Conservation (phyloP, 2,113 vertebrate species). For the Menidia beryllina region DNA sequence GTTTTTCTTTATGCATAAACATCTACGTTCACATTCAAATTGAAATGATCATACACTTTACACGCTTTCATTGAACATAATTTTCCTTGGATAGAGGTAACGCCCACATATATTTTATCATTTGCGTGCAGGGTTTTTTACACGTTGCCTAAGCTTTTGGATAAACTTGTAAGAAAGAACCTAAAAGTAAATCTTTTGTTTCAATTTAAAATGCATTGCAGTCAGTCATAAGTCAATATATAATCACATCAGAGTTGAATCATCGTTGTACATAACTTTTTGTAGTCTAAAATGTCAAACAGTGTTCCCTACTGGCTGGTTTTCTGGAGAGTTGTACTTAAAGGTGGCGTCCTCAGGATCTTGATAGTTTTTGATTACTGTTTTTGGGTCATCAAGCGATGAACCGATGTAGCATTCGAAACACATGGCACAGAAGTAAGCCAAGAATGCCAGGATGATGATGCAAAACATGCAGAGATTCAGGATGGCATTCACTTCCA, state of each 20-base stretch:
- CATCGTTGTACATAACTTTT: background rate
- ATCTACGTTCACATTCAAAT: slow-evolving; percentile 23
- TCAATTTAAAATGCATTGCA: background rate
- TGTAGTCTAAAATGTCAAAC: slow-evolving; percentile 56
- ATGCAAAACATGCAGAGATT: slow-evolving; percentile 73
- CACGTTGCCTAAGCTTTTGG: background rate
- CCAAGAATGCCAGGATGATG: slow-evolving; percentile 77
- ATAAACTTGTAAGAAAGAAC: slow-evolving; percentile 1
- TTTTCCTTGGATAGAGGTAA: background rate
- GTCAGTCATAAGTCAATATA: background rate
- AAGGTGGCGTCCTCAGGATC: slow-evolving; percentile 80
- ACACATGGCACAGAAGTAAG: slow-evolving; percentile 79
- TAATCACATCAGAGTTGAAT: slow-evolving; percentile 5
- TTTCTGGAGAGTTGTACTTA: slow-evolving; percentile 73
- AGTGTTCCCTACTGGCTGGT: slow-evolving; percentile 68
- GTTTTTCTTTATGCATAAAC: slow-evolving; percentile 45
- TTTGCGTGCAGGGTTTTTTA: background rate
- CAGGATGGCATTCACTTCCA: slow-evolving; percentile 71
- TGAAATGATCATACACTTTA: slow-evolving; percentile 30
- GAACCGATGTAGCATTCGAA: slow-evolving; percentile 72
- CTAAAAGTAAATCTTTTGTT: background rate
- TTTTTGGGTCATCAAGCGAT: slow-evolving; percentile 31
- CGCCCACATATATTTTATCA: no score
- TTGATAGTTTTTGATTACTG: slow-evolving; percentile 27
- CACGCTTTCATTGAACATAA: slow-evolving; percentile 23